Percentiles rank a stretch among this genome's conserved stretches.
Evolutionary conservation across 2,797 vertebrate genomes (phyloP).

Genomic region (Pipistrellus nathusii): DNA sequence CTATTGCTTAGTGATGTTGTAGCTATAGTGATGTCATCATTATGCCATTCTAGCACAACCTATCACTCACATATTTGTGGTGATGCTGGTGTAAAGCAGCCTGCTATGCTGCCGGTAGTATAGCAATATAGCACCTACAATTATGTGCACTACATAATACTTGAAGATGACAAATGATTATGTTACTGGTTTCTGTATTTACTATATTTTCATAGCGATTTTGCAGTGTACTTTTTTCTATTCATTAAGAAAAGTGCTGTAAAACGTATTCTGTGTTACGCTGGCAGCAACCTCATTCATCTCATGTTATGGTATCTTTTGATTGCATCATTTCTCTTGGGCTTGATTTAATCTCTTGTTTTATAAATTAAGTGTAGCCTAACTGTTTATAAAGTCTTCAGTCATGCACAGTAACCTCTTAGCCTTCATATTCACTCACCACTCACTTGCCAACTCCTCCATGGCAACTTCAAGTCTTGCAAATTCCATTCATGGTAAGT

Average conservation of each 20-base stretch:
- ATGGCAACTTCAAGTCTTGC: background rate
- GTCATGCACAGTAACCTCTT: background rate
- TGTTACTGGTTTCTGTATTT: background rate
- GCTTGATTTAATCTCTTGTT: background rate
- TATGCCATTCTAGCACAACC: background rate
- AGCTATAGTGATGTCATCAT: background rate
- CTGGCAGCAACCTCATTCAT: background rate
- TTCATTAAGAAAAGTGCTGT: background rate
- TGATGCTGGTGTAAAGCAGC: background rate
- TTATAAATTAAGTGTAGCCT: background rate
- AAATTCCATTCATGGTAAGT: background rate
- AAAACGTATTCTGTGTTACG: background rate
- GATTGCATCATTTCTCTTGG: background rate
- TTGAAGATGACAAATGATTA: background rate
- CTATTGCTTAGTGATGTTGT: background rate
- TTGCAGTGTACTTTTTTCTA: background rate
- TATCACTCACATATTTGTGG: background rate
- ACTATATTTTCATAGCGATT: background rate
- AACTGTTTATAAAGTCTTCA: background rate
- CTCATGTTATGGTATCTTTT: background rate
- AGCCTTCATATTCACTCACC: background rate
- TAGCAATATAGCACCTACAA: background rate
- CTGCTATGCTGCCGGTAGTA: background rate
- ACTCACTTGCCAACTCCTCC: background rate
- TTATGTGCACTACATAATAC: background rate